These are phyloP conservation scores for Pomacea maculata DNA, from an alignment of 1,140 invertebrate species.

Conservation along the genomic window DNA sequence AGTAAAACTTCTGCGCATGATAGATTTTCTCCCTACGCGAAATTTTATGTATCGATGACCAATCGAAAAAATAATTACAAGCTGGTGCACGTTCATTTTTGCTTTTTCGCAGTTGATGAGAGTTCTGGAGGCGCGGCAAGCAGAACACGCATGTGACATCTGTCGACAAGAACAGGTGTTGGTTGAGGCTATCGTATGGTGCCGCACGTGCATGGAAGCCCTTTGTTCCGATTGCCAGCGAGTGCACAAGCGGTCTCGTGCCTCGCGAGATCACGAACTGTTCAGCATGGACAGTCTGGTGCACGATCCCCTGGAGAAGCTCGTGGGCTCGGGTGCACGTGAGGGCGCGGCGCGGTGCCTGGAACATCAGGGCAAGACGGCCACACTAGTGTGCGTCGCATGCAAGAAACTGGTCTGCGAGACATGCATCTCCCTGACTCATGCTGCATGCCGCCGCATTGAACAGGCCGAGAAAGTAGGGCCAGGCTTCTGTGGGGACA, in stretches of 20 bases:
- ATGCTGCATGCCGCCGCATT: constrained; percentile 16
- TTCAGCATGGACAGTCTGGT: constrained; percentile 28
- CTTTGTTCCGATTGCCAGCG: constrained; percentile 29
- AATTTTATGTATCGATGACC: too few species aligned
- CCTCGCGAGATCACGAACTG: constrained; percentile 23
- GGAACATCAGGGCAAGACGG: constrained; percentile 20
- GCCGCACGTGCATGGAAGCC: constrained; percentile 25
- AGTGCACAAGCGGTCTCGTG: constrained; percentile 22
- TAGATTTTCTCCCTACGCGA: too few species aligned
- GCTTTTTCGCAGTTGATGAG: not conserved
- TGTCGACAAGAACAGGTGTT: constrained; percentile 29
- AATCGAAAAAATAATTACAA: not conserved
- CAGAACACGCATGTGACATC: constrained; percentile 26
- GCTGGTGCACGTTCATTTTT: not conserved
- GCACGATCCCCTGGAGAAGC: constrained; percentile 24
- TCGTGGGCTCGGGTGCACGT: not conserved
- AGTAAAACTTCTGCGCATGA: too few species aligned
- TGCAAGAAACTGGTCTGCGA: constrained; percentile 32
- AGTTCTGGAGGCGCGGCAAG: constrained; percentile 13
- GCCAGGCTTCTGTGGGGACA: not conserved
- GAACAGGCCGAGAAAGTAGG: constrained; percentile 19
- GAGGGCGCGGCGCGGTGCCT: not conserved
- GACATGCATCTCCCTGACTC: constrained; percentile 18
- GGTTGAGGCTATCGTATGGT: constrained; percentile 27
- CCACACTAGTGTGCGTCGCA: constrained; percentile 23